Evolutionary conservation across 1,140 invertebrate genomes (phyloP).

Genomic region (Drosophila carrolli): DNA sequence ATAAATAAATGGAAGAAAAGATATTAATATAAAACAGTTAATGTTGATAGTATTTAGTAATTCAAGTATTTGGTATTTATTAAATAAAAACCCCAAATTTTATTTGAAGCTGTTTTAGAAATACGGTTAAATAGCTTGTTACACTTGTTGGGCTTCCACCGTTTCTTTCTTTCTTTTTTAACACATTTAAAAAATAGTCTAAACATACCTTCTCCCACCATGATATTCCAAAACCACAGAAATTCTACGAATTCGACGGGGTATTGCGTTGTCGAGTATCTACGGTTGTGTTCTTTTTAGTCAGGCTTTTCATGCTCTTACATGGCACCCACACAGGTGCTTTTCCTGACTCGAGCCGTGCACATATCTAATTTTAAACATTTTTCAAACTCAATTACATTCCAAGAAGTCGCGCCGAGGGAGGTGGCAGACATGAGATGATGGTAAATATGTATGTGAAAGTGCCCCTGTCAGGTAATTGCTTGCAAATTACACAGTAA

Average conservation of each 20-base stretch:
- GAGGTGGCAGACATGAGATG: slow-evolving; percentile 2
- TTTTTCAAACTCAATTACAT: slow-evolving; percentile 76
- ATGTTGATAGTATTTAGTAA: too few species aligned
- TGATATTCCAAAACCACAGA: background rate
- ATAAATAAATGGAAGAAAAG: too few species aligned
- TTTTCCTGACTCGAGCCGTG: slow-evolving; percentile 8
- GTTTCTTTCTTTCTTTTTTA: too few species aligned
- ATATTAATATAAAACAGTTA: too few species aligned
- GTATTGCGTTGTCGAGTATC: slow-evolving; percentile 2
- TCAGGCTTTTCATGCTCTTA: slow-evolving; percentile 34
- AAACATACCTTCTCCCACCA: too few species aligned
- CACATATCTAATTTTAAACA: slow-evolving; percentile 70
- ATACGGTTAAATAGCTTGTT: too few species aligned
- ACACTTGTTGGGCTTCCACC: too few species aligned
- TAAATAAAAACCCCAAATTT: too few species aligned
- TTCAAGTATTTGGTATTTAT: too few species aligned
- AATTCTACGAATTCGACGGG: background rate
- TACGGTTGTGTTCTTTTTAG: background rate
- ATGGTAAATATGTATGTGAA: slow-evolving; percentile 3
- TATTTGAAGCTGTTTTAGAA: too few species aligned
- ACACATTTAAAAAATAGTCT: too few species aligned
- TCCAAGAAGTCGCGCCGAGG: slow-evolving; percentile 11
- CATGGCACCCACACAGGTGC: slow-evolving; percentile 47
- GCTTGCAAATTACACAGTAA: slow-evolving; percentile 70
- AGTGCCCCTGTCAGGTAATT: slow-evolving; percentile 57